These are phyloP conservation scores for Holothuria glaberrima DNA, from an alignment of 35 echinoderm and acorn worm genomes.

Conservation along the genomic window DNA sequence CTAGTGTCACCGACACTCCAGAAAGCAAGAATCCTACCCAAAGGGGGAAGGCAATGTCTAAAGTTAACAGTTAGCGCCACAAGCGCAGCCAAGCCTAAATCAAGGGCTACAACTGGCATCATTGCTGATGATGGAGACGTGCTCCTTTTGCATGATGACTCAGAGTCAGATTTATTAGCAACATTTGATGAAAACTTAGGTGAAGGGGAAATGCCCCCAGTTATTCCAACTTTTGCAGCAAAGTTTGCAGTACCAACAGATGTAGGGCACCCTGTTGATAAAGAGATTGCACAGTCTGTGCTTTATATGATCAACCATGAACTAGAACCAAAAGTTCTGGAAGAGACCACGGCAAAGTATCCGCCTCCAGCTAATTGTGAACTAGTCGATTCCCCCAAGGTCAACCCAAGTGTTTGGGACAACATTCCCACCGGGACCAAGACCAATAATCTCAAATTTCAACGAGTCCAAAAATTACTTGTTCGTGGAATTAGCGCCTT, in stretches of 20 bases:
- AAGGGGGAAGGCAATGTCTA: no score
- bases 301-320: not conserved
- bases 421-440: not conserved
- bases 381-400: not conserved
- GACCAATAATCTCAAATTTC: conserved; percentile 24
- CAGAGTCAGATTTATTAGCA: not conserved
- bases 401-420: not conserved
- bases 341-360: not conserved
- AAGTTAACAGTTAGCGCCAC: no score
- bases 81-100: no score
- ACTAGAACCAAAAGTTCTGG: not conserved
- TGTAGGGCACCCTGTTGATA: not conserved
- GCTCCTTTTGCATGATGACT: not conserved
- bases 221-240: conserved; percentile 1
- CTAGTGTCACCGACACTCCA: no score
- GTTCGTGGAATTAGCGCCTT: conserved; percentile 13
- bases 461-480: conserved; percentile 11
- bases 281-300: conserved; percentile 4
- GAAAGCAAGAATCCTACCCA: no score
- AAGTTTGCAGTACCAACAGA: conserved; percentile 20
- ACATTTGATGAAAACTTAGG: not conserved
- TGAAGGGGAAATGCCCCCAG: not conserved
- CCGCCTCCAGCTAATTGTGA: conserved; percentile 18
- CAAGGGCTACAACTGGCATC: no score
- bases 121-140: not conserved